Base-by-base conservation (phyloP, 2,888 invertebrate genomes). In the Drosophila multiciliata region DNA sequence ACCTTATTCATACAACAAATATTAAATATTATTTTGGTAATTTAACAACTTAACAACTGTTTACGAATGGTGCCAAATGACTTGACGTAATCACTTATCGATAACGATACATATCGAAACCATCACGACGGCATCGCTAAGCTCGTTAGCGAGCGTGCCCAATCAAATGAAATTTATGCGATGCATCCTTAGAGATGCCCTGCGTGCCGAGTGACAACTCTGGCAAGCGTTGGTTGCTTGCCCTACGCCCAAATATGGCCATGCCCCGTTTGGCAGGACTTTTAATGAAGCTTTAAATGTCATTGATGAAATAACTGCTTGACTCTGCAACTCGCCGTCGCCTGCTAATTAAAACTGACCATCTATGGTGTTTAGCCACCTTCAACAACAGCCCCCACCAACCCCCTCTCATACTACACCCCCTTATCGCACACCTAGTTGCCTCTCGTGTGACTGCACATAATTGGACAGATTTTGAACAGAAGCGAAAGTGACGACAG, bases 211-310 rank as follows among this genome's bases (percentile, higher is more conserved):
- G 60, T 77, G 73, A 78, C 77, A 72, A 72, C 63, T 59, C 62
- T 35, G 62, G 69, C 17, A 54, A 54, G 36, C 54, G 36, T 52
- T 33, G 48, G 48, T 15, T 15, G 45, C 20, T 45, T 26, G 59
- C 77, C 77, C 80, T 77, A 54, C 78, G 63, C 63, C 66, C 90
- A 90, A 86, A 90, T 90, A 86, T 81, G 85, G 85, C 66, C 71
- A 69, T 67, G 75, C 89, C 83, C 89, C 86, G 81, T 83, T 87
- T 85, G 82, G 75, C 87, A 83, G 90, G 91, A 91, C 80, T 90
- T 89, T 89, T 89, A 89, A 89, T 89, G 91, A 89, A 89, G 89
- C 90, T 80, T 85, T 90, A 89, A 91, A 89, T 90, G 91, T 91
- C 91, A 91, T 89, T 89, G 91, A 89, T 91, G 86, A 85, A 91